Percentiles rank a stretch among this genome's conserved stretches.
phyloP scores from a whole-genome alignment of 2,797 vertebrate species.

The Lithobates pipiens region DNA sequence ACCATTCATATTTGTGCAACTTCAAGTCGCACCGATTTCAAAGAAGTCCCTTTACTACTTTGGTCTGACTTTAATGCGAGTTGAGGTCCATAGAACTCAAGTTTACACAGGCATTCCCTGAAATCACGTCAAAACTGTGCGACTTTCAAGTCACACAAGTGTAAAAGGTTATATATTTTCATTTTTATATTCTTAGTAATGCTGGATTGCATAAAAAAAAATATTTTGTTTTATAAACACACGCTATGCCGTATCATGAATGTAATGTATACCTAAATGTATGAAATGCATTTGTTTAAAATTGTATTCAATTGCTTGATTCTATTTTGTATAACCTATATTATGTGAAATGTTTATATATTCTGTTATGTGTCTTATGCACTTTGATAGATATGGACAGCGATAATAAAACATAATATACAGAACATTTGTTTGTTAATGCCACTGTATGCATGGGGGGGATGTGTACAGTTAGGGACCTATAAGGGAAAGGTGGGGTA shows the following conservation, averaged over 20 bases:
- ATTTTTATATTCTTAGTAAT: neutral
- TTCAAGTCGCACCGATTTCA: too few species aligned
- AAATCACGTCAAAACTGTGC: too few species aligned
- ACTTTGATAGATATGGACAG: neutral
- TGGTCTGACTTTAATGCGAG: too few species aligned
- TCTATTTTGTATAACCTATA: neutral
- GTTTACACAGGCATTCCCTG: too few species aligned
- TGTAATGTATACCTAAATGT: neutral
- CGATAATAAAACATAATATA: neutral
- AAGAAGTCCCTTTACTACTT: too few species aligned
- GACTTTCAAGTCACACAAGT: too few species aligned
- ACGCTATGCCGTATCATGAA: neutral
- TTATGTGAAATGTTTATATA: neutral
- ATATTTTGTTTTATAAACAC: neutral
- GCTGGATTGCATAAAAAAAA: neutral
- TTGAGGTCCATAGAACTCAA: too few species aligned
- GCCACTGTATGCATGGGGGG: too few species aligned
- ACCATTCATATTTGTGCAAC: too few species aligned
- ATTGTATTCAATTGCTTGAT: neutral
- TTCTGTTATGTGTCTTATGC: neutral
- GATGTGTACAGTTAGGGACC: too few species aligned
- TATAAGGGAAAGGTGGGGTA: too few species aligned
- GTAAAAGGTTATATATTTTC: neutral
- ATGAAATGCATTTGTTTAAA: neutral
- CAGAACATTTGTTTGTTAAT: too few species aligned